Evolutionary conservation across 2,888 invertebrate species (phyloP).

Genomic region (Acrobeloides nanus): DNA sequence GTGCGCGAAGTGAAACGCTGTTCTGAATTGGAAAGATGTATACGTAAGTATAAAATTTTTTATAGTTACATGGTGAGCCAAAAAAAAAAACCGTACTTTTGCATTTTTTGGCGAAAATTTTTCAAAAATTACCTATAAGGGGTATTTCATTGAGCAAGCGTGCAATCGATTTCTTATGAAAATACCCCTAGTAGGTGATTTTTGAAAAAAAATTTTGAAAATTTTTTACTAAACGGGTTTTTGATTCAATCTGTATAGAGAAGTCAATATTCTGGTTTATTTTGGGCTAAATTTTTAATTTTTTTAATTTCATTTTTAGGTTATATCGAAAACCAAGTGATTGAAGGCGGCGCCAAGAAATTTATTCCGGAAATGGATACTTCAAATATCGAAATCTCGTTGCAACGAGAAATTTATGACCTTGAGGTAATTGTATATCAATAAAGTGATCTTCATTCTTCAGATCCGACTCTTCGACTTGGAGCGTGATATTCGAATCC

Average conservation of each 20-base stretch:
- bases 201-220: no score
- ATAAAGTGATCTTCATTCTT: constrained; percentile 4
- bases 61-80: not conserved
- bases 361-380: constrained; percentile 63
- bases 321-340: constrained; percentile 82
- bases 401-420: constrained; percentile 95
- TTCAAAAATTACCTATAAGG: no score
- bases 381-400: constrained; percentile 70
- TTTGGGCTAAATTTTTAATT: no score
- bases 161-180: no score
- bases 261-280: no score
- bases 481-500: constrained; percentile 42
- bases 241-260: no score
- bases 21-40: constrained; percentile 74
- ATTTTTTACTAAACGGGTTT: no score
- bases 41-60: constrained; percentile 40
- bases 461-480: constrained; percentile 33
- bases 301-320: constrained; percentile 15
- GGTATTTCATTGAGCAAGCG: no score
- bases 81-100: not conserved
- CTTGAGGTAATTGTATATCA: constrained; percentile 84
- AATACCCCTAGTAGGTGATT: no score
- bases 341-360: constrained; percentile 67
- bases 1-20: constrained; percentile 94
- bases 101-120: not conserved